Evolutionary conservation across 2,113 vertebrate genomes (phyloP), one percentile per base, ranked within the genome.

Genomic region (Dendropsophus ebraccatus): DNA sequence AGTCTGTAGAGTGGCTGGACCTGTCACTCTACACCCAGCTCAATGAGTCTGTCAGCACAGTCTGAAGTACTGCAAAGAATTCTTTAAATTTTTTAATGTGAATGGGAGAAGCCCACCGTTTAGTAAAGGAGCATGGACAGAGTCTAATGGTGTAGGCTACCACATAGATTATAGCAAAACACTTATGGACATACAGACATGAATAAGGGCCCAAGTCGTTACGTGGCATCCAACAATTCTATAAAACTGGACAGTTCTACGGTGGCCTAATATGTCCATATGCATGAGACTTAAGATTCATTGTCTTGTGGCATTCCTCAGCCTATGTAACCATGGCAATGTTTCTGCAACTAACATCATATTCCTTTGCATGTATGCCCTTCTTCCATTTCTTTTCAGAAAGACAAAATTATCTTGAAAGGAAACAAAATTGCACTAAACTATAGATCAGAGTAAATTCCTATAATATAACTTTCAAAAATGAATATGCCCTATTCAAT

Each of bases 401-500:
- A 16, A 19, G 14, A 23, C 13, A 49, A 41, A 25, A 76, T 76
- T 13, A 50, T 50, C 45, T 30, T 76, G 14, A 30, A 49, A 50
- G 12, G 25, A 76, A 76, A 50, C 1, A 5, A 28, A 76, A 49
- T 47, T 60, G 52, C 19, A 2, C 28, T 79, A 35, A 32, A 60
- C 12, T 45, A 25, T 37, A 82, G 45, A 49, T 82, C 11, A 82
- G 14, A 76, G 28, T 65, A 65, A n/a, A 76, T 50, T 84, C 37
- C 37, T 35, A 80, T 69, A 79, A 30, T 60, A 35, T 47, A 32
- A 62, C 77, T 2, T 74, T 76, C 21, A 35, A 72, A 79, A 67
- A 79, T 60, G 84, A 88, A 89, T 47, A 10, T 3, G 52, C 7
- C 70, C 86, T 78, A 81, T 80, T 23, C 77, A 88, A 83, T 79